Evolutionary conservation across 2,888 invertebrate genomes (phyloP), one percentile per base, ranked within the genome.

Genomic region (Laothoe populi): DNA sequence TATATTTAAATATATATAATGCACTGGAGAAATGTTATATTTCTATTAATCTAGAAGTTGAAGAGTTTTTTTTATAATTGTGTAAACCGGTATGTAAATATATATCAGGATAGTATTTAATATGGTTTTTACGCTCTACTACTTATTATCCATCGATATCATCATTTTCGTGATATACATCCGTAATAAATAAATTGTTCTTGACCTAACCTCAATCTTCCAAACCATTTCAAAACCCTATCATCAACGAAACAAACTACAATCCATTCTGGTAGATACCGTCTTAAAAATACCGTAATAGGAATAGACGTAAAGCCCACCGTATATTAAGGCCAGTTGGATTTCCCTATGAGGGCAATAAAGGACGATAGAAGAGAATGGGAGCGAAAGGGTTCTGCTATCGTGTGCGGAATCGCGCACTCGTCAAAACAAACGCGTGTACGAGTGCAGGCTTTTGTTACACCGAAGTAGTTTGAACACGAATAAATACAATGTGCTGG

Each of bases 301-400:
- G 16, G 26, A 19, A 31, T 8, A 5, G 26, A 31, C 48, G n/a
- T 35, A 53, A 49, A 31, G 10, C 53, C 53, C 35, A 35, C 53
- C 53, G 67, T 68, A 70, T 61, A 70, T 68, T 68, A 66, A 58
- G 68, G 66, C 26, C 45, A 63, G 63, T 60, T 62, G 60, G 66
- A 63, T 70, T 71, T 70, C 70, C 80, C 78, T 74, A 65, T 49
- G 79, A 77, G 77, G 69, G 77, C 72, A 78, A 82, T 83, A 81
- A 77, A 77, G 68, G 70, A 66, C 61, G 64, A 69, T 68, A 71
- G 63, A 61, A 46, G 35, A 19, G 61, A 57, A 61, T 42, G 46
- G 45, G 59, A n/a, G 42, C 44, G 42, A n/a, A 60, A 53, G 53
- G 67, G 66, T 61, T 63, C 53, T 31, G 66, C 60, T 65, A 71